A percentile compares a stretch with the other conserved stretches of the same genome.
These are phyloP conservation scores for Trematomus loennbergii DNA, from an alignment of 2,113 vertebrate species.

Conservation along the genomic window DNA sequence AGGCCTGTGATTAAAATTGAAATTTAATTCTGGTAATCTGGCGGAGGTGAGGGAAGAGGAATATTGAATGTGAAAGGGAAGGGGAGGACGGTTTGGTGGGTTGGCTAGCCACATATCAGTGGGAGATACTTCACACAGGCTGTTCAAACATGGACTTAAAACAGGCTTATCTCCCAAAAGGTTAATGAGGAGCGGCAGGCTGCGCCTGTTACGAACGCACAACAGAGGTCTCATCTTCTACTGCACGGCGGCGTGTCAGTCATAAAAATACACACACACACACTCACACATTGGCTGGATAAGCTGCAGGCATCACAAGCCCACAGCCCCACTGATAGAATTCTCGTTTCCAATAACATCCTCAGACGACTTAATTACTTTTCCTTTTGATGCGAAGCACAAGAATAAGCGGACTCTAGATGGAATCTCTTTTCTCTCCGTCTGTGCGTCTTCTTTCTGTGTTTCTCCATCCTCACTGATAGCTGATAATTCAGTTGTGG, in stretches of 20 bases:
- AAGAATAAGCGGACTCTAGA: conserved; percentile 75
- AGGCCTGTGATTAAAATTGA: conserved; percentile 80
- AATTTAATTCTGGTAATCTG: conserved; percentile 81
- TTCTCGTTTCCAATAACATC: conserved; percentile 81
- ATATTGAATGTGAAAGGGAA: conserved; percentile 56
- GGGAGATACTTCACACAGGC: conserved; percentile 80
- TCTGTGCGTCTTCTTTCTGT: conserved; percentile 24
- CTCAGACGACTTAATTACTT: conserved; percentile 83
- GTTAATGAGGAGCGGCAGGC: conserved; percentile 85
- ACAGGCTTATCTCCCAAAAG: conserved; percentile 85
- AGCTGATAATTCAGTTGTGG: conserved; percentile 64
- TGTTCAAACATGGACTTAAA: conserved; percentile 86
- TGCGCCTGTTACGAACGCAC: conserved; percentile 76
- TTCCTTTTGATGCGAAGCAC: conserved; percentile 74
- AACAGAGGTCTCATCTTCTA: conserved; percentile 75
- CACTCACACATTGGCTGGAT: conserved; percentile 52
- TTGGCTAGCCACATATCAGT: conserved; percentile 72
- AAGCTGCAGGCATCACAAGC: conserved; percentile 76
- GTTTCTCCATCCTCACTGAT: conserved; percentile 46
- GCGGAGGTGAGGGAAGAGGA: conserved; percentile 56
- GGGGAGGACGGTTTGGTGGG: conserved; percentile 53
- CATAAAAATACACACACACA: conserved; percentile 40
- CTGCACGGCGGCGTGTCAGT: conserved; percentile 58
- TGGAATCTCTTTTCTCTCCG: conserved; percentile 70
- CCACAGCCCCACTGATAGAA: conserved; percentile 72